Base-by-base conservation (phyloP, 2,888 invertebrate species). In the Athalia cordata region DNA sequence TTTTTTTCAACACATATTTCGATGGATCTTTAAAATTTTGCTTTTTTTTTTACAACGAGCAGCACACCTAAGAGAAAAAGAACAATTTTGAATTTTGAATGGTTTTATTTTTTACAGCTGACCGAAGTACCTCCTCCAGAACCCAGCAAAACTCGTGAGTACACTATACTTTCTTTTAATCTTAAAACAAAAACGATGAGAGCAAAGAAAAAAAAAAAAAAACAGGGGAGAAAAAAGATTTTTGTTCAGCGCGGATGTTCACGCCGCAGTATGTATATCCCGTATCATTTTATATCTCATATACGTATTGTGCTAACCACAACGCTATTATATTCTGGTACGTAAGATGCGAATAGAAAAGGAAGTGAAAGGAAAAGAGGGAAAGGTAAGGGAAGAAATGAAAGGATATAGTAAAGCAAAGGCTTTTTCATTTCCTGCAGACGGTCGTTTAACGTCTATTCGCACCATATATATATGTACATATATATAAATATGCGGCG, bases 61-160 rank as follows among this genome's bases (percentile, higher is more conserved):
- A 11, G n/a, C n/a, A n/a, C n/a, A n/a, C n/a, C n/a, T n/a, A 55
- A 55, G 3, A 55, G 55, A 4, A 57, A 74, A 72, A 72, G 9
- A 76, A 47, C 8, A 13, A 6, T 78, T 52, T 61, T 72, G 64
- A 74, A 79, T 76, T 81, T 79, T 80, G 80, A 72, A 72, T 74
- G 13, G 61, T 77, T 79, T 61, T 83, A 83, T 70, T 80, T 78
- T 66, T 91, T 90, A 43, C 89, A 91, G 91, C 85, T 91, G 85
- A 89, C 89, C 80, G 91, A 91, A 85, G 87, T 89, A 79, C 84
- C 90, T 76, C 86, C 89, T 81, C 84, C 86, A 81, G 89, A 90
- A 83, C 83, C 89, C 79, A 82, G 88, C 79, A 88, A 89, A 81
- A 90, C 90, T 84, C 91, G 91, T 91, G 87, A 91, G 91, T 91